Evolutionary conservation across 2,888 invertebrate genomes (phyloP).

Genomic region (Julus scandinavius): DNA sequence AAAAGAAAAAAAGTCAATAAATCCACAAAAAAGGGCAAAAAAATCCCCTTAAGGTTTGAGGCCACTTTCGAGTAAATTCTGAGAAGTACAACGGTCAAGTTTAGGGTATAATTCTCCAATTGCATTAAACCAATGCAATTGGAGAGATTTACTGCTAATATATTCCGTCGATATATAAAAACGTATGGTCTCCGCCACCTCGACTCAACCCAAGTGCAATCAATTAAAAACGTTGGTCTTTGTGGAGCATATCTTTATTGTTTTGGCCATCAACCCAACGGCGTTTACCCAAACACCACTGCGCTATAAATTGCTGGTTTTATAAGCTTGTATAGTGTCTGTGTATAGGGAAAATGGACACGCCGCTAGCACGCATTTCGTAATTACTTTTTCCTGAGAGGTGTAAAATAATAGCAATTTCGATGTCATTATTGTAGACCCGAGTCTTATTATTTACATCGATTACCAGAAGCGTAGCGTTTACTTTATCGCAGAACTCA

Average conservation of each 20-base stretch:
- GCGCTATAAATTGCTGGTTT: background rate
- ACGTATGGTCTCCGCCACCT: constrained; percentile 40
- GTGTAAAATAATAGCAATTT: constrained; percentile 43
- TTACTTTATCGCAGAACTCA: background rate
- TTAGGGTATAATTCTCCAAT: constrained; percentile 8
- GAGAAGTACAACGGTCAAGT: background rate
- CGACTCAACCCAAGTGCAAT: constrained; percentile 9
- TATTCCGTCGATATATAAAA: constrained; percentile 37
- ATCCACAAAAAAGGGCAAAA: background rate
- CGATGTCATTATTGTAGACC: constrained; percentile 7
- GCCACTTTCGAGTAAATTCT: constrained; percentile 6
- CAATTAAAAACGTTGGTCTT: constrained; percentile 26
- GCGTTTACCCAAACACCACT: background rate
- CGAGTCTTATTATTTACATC: constrained; percentile 43
- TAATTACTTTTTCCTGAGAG: constrained; percentile 11
- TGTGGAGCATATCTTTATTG: background rate
- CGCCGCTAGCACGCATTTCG: background rate
- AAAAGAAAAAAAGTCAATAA: constrained; percentile 8
- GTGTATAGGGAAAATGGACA: background rate
- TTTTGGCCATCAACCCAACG: background rate
- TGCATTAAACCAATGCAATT: constrained; percentile 22
- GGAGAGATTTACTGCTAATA: constrained; percentile 35
- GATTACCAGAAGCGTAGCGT: constrained; percentile 1
- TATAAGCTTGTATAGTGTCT: background rate
- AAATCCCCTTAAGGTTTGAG: background rate